Base-by-base conservation (phyloP, 1,140 invertebrate genomes). In the Dinothrombium tinctorium region DNA sequence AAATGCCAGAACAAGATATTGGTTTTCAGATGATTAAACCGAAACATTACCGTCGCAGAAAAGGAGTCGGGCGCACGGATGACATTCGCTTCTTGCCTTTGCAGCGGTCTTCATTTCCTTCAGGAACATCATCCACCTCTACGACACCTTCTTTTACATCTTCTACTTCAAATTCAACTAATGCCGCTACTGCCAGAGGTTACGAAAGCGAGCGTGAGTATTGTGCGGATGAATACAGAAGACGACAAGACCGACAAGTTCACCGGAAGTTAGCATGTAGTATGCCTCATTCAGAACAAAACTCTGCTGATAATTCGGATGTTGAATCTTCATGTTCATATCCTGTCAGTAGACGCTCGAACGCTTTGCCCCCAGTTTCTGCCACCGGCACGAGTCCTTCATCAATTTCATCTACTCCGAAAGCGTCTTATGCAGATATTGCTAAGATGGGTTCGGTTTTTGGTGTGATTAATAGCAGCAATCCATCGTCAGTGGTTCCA, bases 171-270 rank as follows among this genome's bases (percentile, higher is more conserved):
- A 32, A 32, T 12, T 32, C 33, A 35, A 11, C 22, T 8, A 35
- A 35, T 19, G 11, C 15, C 12, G 11, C 33, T 20, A 35, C 33
- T 35, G 33, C 33, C 12, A 9, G 33, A 17, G 33, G 33, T 14
- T 35, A 35, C 22, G 33, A 35, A 35, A 35, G 33, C 22, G 33
- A 35, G 22, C 11, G 15, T 4, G 33, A 35, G 12, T 35, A 35
- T 12, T 35, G 33, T 35, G 33, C 33, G 8, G 33, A 19, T 17
- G 33, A 35, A 35, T 17, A 21, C 22, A 4, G 33, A 4, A 9
- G 20, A 35, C 4, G 20, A 17, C 11, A 21, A 6, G 29, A 32
- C 5, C 17, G 17, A 14, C 12, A 14, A 12, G 17, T 14, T 32
- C 29, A 32, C 17, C 29, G 29, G n/a, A 32, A 32, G 17, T 17